These are phyloP conservation scores for Euplexia lucipara DNA, from an alignment of 2,888 invertebrate genomes.

Conservation along the genomic window DNA sequence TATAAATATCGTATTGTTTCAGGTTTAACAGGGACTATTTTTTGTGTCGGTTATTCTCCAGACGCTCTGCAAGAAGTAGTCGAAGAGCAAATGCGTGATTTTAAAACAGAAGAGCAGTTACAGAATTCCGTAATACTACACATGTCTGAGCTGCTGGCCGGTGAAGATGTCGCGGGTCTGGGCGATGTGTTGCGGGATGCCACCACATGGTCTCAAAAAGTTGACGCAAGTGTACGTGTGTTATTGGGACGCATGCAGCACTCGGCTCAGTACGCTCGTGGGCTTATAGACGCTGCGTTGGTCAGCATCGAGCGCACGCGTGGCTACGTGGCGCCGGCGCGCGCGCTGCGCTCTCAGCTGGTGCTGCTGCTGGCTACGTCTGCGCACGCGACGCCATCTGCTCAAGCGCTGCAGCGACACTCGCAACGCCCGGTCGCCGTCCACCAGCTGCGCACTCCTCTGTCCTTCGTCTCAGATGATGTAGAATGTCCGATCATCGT, in stretches of 20 bases:
- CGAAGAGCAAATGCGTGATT: neutral
- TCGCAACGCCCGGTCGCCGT: neutral
- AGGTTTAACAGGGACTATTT: neutral
- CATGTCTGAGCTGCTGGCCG: slow-evolving; percentile 26
- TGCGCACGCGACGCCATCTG: neutral
- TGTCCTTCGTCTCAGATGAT: neutral
- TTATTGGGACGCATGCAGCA: slow-evolving; percentile 68
- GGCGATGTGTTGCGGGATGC: slow-evolving; percentile 7
- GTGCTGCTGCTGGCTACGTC: slow-evolving; percentile 59
- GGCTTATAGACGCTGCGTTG: slow-evolving; percentile 70
- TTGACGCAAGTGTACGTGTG: slow-evolving; percentile 56
- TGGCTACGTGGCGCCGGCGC: slow-evolving; percentile 38
- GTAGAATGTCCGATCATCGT: too few relatives aligned
- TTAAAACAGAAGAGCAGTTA: neutral
- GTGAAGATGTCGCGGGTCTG: neutral
- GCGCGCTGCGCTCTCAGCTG: slow-evolving; percentile 61
- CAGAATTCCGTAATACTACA: neutral
- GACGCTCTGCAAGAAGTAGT: neutral
- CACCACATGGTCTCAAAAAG: slow-evolving; percentile 36
- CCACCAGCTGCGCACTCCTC: neutral
- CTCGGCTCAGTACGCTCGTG: slow-evolving; percentile 73
- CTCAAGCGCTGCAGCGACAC: neutral
- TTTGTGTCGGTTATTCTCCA: neutral
- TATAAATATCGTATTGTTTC: neutral
- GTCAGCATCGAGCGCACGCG: slow-evolving; percentile 64